Percentiles rank a stretch among this genome's conserved stretches.
phyloP scores from a whole-genome alignment of 2,888 invertebrate genomes.

The Diloba caeruleocephala region DNA sequence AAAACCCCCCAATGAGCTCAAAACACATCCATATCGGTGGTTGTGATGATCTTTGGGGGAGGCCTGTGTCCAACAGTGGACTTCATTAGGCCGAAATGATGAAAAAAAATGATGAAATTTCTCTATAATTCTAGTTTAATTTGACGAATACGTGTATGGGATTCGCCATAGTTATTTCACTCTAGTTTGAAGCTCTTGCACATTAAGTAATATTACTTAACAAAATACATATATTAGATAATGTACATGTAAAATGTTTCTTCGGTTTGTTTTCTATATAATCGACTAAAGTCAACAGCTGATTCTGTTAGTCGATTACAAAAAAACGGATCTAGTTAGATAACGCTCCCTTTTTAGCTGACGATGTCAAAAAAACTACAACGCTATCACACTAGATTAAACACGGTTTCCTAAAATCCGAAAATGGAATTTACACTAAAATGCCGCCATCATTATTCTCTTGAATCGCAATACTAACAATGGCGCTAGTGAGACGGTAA shows the following conservation, averaged over 20 bases:
- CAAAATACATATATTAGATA: too few species aligned
- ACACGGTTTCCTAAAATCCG: slow-evolving; percentile 35
- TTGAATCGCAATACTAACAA: slow-evolving; percentile 81
- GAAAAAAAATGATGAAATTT: too few species aligned
- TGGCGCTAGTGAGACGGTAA: slow-evolving; percentile 80
- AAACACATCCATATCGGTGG: too few species aligned
- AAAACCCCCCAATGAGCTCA: too few species aligned
- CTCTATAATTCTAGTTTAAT: too few species aligned
- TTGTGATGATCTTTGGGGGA: too few species aligned
- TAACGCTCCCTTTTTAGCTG: neutral
- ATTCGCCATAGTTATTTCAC: too few species aligned
- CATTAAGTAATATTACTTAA: neutral
- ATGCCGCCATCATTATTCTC: slow-evolving; percentile 45
- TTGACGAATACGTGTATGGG: too few species aligned
- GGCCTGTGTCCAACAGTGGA: too few species aligned
- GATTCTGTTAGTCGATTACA: neutral
- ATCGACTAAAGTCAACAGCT: neutral
- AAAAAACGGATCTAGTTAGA: neutral
- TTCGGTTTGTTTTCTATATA: neutral
- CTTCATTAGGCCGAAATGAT: too few species aligned
- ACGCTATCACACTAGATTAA: slow-evolving; percentile 16
- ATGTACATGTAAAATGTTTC: neutral
- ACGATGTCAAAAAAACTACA: neutral
- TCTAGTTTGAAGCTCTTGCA: neutral
- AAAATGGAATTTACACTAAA: slow-evolving; percentile 51